Percentiles rank a stretch among this genome's conserved stretches.
These are phyloP conservation scores for Hipparchia sbordonii DNA, from an alignment of 2,888 invertebrate species.

Conservation along the genomic window DNA sequence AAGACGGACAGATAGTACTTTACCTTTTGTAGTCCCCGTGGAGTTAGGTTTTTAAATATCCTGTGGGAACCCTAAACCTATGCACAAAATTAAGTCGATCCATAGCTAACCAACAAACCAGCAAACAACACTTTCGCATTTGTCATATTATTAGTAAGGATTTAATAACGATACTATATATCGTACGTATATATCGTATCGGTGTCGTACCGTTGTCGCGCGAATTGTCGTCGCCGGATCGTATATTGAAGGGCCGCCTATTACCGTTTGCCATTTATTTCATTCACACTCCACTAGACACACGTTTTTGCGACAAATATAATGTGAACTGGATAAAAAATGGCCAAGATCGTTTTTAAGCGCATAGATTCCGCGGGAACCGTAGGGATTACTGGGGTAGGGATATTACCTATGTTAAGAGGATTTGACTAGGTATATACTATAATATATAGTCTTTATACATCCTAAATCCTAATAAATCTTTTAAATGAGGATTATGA, in stretches of 20 bases:
- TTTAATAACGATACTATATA: neutral
- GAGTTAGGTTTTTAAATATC: too few species aligned
- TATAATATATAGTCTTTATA: too few species aligned
- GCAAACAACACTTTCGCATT: neutral
- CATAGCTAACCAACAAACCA: too few species aligned
- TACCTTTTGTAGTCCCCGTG: too few species aligned
- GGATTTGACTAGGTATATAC: too few species aligned
- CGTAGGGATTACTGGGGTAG: neutral
- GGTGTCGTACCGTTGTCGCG: neutral
- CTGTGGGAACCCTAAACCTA: too few species aligned
- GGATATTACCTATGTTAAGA: too few species aligned
- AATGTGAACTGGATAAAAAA: constrained; percentile 22
- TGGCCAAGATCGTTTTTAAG: constrained; percentile 1
- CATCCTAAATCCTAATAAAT: too few species aligned
- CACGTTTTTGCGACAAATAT: constrained; percentile 27
- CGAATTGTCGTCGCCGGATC: neutral
- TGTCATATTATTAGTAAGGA: neutral
- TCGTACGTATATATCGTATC: neutral
- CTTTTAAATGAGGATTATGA: too few species aligned
- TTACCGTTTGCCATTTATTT: constrained; percentile 27
- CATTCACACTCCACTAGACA: constrained; percentile 28
- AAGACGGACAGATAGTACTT: too few species aligned
- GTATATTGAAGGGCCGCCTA: constrained; percentile 1
- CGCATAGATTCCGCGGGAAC: constrained; percentile 1
- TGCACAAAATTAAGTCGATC: too few species aligned